phyloP scores from a whole-genome alignment of 2,888 invertebrate species.

The Lasioglossum marginatum region DNA sequence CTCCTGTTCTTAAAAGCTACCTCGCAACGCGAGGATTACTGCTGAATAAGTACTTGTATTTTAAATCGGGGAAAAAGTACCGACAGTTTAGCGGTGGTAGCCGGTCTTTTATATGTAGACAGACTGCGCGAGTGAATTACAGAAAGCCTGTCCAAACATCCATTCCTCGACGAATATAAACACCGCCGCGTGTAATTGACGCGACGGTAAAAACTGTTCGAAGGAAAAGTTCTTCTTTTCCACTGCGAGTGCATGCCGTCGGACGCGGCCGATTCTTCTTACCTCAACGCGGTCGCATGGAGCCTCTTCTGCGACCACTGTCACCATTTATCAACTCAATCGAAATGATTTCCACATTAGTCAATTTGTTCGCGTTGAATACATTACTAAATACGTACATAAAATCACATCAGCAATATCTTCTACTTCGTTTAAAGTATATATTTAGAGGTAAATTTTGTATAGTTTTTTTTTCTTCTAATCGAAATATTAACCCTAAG shows the following conservation, averaged over 20 bases:
- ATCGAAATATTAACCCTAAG: too few species aligned
- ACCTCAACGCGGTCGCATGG: neutral
- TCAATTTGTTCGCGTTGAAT: neutral
- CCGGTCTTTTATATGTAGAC: conserved; percentile 16
- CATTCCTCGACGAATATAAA: neutral
- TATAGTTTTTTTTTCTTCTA: too few species aligned
- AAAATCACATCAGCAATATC: too few species aligned
- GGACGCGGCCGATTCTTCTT: neutral
- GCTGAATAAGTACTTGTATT: conserved; percentile 22
- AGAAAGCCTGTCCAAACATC: conserved; percentile 21
- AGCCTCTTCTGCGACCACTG: neutral
- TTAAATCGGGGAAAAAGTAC: conserved; percentile 11
- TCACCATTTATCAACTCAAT: neutral
- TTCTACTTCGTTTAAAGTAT: too few species aligned
- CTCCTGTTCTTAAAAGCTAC: neutral
- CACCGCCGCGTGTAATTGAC: neutral
- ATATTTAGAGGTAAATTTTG: too few species aligned
- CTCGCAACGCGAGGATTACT: conserved; percentile 12
- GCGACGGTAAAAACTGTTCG: neutral
- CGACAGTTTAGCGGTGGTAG: neutral
- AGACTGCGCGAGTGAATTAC: conserved; percentile 10
- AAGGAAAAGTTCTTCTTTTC: neutral
- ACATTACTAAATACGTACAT: neutral
- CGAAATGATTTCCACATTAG: neutral
- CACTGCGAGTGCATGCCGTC: neutral